These are phyloP conservation scores for Thamnophis sirtalis DNA, from an alignment of 2,113 vertebrate species.

Conservation along the genomic window DNA sequence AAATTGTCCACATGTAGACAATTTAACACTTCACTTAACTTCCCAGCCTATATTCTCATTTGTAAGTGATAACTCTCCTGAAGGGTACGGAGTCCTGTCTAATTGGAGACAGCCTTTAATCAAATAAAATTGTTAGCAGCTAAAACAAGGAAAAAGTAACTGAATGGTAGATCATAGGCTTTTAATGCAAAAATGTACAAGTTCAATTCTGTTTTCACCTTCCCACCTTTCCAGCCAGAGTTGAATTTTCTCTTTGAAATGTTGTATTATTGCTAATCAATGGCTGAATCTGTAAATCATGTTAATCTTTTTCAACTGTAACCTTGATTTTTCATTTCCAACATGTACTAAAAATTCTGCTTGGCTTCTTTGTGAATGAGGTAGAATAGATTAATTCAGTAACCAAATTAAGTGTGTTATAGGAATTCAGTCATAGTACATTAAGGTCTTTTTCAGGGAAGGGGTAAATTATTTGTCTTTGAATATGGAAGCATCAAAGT, in stretches of 20 bases:
- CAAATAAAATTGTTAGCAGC: slow-evolving; percentile 24
- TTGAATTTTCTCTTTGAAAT: neutral
- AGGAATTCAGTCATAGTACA: neutral
- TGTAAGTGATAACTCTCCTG: slow-evolving; percentile 22
- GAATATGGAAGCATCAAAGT: neutral
- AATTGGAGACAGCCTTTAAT: slow-evolving; percentile 27
- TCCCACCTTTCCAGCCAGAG: neutral
- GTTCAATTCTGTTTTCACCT: neutral
- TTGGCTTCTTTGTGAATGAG: neutral
- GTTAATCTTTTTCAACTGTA: neutral
- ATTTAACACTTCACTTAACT: slow-evolving; percentile 44
- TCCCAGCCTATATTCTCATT: slow-evolving; percentile 23
- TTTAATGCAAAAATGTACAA: neutral
- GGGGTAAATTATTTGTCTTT: neutral
- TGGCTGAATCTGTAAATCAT: neutral
- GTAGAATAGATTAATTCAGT: neutral
- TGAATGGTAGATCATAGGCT: neutral
- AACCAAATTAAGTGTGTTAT: neutral
- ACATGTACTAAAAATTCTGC: neutral
- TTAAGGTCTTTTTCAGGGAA: neutral
- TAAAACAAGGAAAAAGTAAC: neutral
- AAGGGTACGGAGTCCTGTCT: slow-evolving; percentile 29
- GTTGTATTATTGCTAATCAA: neutral
- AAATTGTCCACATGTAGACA: slow-evolving; percentile 30
- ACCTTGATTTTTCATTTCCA: neutral